phyloP scores from a whole-genome alignment of 2,797 vertebrate genomes.

The Parotocinclus haroldoi region DNA sequence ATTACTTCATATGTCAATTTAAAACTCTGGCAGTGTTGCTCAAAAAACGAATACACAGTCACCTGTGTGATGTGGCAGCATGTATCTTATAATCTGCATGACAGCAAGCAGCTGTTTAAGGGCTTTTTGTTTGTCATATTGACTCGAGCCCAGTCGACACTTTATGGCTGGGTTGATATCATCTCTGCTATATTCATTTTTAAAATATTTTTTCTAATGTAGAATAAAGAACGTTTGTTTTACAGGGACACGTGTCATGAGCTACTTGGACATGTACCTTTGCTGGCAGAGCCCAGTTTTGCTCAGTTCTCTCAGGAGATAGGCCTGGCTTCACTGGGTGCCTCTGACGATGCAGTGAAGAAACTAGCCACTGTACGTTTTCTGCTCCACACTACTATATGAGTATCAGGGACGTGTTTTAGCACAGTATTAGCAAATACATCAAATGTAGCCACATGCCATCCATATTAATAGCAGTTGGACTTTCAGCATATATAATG shows the following conservation, averaged over 20 bases:
- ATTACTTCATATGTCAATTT: neutral
- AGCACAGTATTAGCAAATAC: too few relatives aligned
- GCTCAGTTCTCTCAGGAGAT: conserved; percentile 88
- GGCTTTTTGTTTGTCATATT: neutral
- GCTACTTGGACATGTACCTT: conserved; percentile 82
- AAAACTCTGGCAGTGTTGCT: neutral
- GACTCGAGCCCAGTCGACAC: neutral
- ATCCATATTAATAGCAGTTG: too few relatives aligned
- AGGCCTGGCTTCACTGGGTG: conserved; percentile 81
- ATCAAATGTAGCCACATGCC: too few relatives aligned
- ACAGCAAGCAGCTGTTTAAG: neutral
- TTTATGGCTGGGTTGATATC: neutral
- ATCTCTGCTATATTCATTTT: neutral
- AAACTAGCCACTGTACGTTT: conserved; percentile 79
- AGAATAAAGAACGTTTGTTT: conserved; percentile 23
- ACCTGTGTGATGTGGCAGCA: neutral
- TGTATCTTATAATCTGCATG: neutral
- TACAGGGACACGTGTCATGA: conserved; percentile 84
- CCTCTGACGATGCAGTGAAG: conserved; percentile 81
- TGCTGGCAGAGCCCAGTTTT: conserved; percentile 84
- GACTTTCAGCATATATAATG: too few relatives aligned
- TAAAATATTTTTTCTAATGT: neutral
- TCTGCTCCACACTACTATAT: neutral
- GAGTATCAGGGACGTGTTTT: too few relatives aligned
- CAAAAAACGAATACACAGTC: neutral